These are phyloP conservation scores for Holotrichia oblita DNA, from an alignment of 1,140 invertebrate genomes.

Conservation along the genomic window DNA sequence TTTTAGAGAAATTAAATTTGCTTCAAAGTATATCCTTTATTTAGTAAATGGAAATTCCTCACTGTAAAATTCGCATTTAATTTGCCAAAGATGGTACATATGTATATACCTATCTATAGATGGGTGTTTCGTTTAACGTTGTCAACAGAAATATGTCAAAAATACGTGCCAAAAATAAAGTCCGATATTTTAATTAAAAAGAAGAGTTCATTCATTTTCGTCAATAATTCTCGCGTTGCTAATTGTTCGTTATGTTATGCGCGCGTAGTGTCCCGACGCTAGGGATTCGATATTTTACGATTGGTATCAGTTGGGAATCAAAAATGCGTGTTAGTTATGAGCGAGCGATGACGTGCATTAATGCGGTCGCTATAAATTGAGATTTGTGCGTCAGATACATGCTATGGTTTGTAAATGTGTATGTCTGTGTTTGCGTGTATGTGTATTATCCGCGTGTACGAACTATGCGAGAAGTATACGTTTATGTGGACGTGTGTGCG, in stretches of 20 bases:
- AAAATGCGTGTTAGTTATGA: conserved; percentile 55
- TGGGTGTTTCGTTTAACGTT: no score
- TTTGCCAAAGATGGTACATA: no score
- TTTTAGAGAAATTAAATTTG: no score
- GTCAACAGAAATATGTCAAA: no score
- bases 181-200: conserved; percentile 35
- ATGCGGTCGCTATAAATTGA: conserved; percentile 57
- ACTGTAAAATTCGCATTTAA: no score
- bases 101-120: no score
- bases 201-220: conserved; percentile 30
- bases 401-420: background rate
- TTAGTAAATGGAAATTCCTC: no score
- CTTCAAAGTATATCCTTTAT: no score
- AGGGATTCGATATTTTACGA: conserved; percentile 38
- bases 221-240: conserved; percentile 38
- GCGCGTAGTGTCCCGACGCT: background rate
- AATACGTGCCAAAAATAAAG: background rate
- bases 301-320: conserved; percentile 42
- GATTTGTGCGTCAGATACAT: conserved; percentile 59
- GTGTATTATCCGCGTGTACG: conserved; percentile 15
- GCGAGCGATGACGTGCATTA: conserved; percentile 54
- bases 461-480: background rate
- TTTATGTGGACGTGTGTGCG: background rate
- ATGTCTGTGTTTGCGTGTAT: background rate
- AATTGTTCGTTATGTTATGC: conserved; percentile 41